Evolutionary conservation across 2,113 vertebrate genomes (phyloP).

Genomic region (Aythya baeri): DNA sequence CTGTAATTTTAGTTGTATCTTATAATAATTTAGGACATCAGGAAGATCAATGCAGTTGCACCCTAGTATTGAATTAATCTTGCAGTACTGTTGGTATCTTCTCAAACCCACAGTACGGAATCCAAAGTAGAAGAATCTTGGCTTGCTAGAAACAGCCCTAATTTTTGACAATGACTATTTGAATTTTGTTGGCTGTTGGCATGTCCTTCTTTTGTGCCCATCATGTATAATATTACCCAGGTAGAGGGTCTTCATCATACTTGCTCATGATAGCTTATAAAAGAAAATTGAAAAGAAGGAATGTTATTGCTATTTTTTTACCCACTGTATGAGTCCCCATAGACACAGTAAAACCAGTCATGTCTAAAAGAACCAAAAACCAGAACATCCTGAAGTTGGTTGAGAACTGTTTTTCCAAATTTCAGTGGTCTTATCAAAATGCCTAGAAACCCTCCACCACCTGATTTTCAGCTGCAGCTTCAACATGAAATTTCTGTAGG

Average conservation of each 20-base stretch:
- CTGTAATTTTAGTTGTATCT: constrained; percentile 12
- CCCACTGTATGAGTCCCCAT: not conserved
- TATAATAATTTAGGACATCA: constrained; percentile 47
- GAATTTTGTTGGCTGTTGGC: not conserved
- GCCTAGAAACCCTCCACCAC: not conserved
- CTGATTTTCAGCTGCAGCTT: not conserved
- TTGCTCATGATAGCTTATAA: not conserved
- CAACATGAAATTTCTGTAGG: constrained; percentile 25
- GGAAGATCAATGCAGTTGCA: constrained; percentile 27
- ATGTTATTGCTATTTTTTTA: not conserved
- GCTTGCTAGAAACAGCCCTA: not conserved
- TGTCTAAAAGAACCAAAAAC: not conserved
- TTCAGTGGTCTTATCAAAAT: not conserved
- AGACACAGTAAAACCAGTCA: not conserved
- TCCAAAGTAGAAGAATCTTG: constrained; percentile 1
- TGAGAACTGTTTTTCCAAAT: not conserved
- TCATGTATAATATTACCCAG: not conserved
- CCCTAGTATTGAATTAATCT: constrained; percentile 22
- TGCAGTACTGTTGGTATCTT: not conserved
- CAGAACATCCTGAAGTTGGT: not conserved
- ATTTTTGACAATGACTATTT: not conserved
- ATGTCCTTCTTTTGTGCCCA: not conserved
- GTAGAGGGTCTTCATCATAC: not conserved
- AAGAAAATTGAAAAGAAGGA: not conserved
- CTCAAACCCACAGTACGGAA: not conserved